Evolutionary conservation across 1,140 invertebrate species (phyloP).

Genomic region (Riptortus pedestris): DNA sequence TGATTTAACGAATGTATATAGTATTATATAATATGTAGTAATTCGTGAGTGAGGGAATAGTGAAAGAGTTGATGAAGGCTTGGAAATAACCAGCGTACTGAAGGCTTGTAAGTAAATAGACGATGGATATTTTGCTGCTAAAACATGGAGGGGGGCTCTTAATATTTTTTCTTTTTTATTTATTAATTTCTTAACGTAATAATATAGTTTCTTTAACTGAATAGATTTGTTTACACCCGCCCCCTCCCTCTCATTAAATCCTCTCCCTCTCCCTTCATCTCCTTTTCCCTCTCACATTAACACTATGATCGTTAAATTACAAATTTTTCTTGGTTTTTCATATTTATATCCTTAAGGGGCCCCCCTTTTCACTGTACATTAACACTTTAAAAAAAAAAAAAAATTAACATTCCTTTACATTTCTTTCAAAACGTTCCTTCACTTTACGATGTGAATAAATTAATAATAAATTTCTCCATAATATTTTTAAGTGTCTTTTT

Average conservation of each 20-base stretch:
- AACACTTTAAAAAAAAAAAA: neutral
- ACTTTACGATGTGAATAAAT: constrained; percentile 5
- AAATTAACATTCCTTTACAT: constrained; percentile 5
- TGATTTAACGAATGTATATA: neutral
- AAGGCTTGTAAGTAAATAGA: neutral
- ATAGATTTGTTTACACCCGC: no score
- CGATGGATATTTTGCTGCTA: no score
- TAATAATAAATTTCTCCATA: neutral
- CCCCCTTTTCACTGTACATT: constrained; percentile 5
- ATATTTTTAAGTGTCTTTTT: neutral
- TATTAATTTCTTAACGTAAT: neutral
- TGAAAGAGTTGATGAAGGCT: neutral
- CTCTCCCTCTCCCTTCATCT: neutral
- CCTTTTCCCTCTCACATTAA: constrained; percentile 1
- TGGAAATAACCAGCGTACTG: neutral
- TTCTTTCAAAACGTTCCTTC: constrained; percentile 1
- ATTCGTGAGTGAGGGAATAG: constrained; percentile 15
- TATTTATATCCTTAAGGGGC: neutral
- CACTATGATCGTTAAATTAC: neutral
- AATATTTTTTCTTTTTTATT: neutral
- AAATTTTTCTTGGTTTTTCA: neutral
- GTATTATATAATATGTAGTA: constrained; percentile 5
- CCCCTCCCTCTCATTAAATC: no score
- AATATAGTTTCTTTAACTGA: neutral
- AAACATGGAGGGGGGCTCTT: constrained; percentile 12